These are phyloP conservation scores for Pecten maximus DNA, from an alignment of 2,888 invertebrate genomes.

Conservation along the genomic window DNA sequence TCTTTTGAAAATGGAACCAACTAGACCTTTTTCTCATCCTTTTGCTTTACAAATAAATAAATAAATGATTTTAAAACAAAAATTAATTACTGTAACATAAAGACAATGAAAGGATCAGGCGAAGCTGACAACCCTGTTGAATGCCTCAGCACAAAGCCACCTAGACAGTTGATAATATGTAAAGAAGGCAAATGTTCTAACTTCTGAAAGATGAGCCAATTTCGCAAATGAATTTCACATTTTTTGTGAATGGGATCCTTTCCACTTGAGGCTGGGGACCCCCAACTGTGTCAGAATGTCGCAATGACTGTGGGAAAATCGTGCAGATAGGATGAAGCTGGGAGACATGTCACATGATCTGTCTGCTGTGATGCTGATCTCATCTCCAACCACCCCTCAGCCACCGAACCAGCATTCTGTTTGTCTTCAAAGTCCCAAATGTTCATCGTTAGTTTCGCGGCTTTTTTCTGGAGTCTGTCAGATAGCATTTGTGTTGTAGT, in stretches of 20 bases:
- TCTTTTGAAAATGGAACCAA: too few relatives aligned
- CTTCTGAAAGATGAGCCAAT: constrained; percentile 35
- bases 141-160: not conserved
- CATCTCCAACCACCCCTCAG: constrained; percentile 34
- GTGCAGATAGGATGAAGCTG: constrained; percentile 16
- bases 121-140: not conserved
- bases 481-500: constrained; percentile 26
- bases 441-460: constrained; percentile 20
- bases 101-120: not conserved
- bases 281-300: constrained; percentile 27
- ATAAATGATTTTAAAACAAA: not conserved
- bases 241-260: constrained; percentile 43
- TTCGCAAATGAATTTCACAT: constrained; percentile 50
- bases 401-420: constrained; percentile 3
- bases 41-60: too few relatives aligned
- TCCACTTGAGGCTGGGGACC: constrained; percentile 30
- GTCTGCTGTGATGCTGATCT: constrained; percentile 8
- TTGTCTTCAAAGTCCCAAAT: constrained; percentile 28
- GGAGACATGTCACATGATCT: constrained; percentile 19
- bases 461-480: not conserved
- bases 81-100: not conserved
- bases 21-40: too few relatives aligned
- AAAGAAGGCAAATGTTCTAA: not conserved
- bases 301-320: constrained; percentile 26
- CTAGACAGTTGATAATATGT: constrained; percentile 2